Evolutionary conservation across 2,888 invertebrate genomes (phyloP).

Genomic region (Anoncus sp.): DNA sequence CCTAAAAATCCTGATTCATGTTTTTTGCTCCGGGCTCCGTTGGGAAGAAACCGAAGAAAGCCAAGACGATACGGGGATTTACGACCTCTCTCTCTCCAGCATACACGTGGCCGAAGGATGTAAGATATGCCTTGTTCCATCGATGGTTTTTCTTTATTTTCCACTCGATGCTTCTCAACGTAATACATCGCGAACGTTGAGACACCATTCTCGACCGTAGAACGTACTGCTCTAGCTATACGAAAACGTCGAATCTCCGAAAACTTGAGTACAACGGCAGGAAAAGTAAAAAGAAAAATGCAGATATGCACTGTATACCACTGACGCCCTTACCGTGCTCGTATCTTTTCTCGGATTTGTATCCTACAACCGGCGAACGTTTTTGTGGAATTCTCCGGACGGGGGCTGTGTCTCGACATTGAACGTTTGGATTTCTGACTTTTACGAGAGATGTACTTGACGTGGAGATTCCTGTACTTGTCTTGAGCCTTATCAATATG

Average conservation of each 20-base stretch:
- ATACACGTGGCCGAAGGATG: conserved; percentile 45
- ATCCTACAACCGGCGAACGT: conserved; percentile 32
- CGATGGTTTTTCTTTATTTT: conserved; percentile 12
- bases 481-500: not conserved
- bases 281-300: not conserved
- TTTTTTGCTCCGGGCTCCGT: conserved; percentile 53
- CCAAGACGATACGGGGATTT: conserved; percentile 75
- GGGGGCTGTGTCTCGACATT: conserved; percentile 19
- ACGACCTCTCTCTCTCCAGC: conserved; percentile 64
- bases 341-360: conserved; percentile 46
- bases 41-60: conserved; percentile 41
- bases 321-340: conserved; percentile 11
- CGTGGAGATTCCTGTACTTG: conserved; percentile 28
- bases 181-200: conserved; percentile 6
- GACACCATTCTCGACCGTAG: conserved; percentile 8
- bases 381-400: conserved; percentile 17
- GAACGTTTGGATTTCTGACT: conserved; percentile 49
- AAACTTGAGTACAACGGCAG: conserved; percentile 22
- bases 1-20: conserved; percentile 78
- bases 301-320: not conserved
- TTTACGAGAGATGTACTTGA: conserved; percentile 48
- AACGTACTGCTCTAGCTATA: not conserved
- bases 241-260: conserved; percentile 19
- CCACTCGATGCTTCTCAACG: conserved; percentile 5
- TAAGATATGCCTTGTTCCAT: conserved; percentile 62